phyloP scores from a whole-genome alignment of 2,113 vertebrate genomes.

The Pseudopipra pipra region DNA sequence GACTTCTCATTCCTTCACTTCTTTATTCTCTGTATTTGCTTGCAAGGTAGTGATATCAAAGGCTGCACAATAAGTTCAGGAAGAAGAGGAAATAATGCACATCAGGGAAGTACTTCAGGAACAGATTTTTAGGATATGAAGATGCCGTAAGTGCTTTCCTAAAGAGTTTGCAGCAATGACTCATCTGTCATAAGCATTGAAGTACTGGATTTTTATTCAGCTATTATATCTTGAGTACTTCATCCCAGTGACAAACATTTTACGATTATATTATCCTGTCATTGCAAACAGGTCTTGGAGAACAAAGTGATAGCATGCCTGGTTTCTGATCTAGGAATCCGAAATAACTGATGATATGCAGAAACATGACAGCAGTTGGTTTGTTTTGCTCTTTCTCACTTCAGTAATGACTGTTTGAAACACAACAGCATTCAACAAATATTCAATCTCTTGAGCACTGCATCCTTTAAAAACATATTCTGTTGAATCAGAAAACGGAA shows the following conservation, averaged over 20 bases:
- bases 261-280: neutral
- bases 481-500: neutral
- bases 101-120: neutral
- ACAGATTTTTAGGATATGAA: neutral
- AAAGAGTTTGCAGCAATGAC: neutral
- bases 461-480: neutral
- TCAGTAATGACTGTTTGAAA: neutral
- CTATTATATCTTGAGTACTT: neutral
- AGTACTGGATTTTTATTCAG: neutral
- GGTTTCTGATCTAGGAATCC: neutral
- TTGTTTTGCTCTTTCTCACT: slow-evolving; percentile 9
- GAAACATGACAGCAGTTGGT: neutral
- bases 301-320: neutral
- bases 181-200: neutral
- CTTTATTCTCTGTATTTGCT: neutral
- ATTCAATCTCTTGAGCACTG: neutral
- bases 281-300: neutral
- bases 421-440: neutral
- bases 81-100: neutral
- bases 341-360: neutral
- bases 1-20: neutral
- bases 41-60: neutral
- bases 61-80: neutral
- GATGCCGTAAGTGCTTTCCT: neutral
- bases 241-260: neutral